phyloP scores from a whole-genome alignment of 2,113 vertebrate genomes.

The Trichomycterus rosablanca region DNA sequence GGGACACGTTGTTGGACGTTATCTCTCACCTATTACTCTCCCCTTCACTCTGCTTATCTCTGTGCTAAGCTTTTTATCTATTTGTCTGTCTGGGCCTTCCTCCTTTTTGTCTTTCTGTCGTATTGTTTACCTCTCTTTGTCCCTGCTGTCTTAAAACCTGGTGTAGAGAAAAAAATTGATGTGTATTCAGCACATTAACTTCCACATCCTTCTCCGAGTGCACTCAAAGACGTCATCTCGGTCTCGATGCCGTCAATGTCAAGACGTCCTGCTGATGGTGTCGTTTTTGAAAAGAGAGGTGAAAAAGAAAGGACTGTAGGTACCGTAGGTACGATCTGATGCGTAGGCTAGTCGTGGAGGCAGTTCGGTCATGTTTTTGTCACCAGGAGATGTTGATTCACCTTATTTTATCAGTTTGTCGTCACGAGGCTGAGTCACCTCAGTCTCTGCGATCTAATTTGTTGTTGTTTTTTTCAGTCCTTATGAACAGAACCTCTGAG shows the following conservation, averaged over 20 bases:
- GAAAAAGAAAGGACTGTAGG: background rate
- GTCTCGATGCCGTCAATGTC: background rate
- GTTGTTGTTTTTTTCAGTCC: background rate
- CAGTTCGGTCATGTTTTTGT: background rate
- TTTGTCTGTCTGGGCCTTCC: background rate
- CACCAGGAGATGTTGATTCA: slow-evolving; percentile 3
- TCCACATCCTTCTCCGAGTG: background rate
- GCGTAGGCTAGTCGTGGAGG: background rate
- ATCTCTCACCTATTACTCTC: background rate
- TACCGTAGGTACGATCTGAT: slow-evolving; percentile 6
- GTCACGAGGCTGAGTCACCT: slow-evolving; percentile 1
- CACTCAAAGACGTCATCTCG: background rate
- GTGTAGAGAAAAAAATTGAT: background rate
- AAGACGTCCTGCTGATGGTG: background rate
- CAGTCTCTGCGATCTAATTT: background rate
- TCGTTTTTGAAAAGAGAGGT: background rate
- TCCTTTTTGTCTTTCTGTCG: background rate
- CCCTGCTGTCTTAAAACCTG: too few relatives aligned
- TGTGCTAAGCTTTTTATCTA: background rate
- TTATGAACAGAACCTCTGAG: background rate
- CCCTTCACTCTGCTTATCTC: background rate
- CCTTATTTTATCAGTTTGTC: background rate
- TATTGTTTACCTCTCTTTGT: background rate
- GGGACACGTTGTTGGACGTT: background rate
- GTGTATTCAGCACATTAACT: too few relatives aligned